These are phyloP conservation scores for Synanceia verrucosa DNA, from an alignment of 2,797 vertebrate genomes.

Conservation along the genomic window DNA sequence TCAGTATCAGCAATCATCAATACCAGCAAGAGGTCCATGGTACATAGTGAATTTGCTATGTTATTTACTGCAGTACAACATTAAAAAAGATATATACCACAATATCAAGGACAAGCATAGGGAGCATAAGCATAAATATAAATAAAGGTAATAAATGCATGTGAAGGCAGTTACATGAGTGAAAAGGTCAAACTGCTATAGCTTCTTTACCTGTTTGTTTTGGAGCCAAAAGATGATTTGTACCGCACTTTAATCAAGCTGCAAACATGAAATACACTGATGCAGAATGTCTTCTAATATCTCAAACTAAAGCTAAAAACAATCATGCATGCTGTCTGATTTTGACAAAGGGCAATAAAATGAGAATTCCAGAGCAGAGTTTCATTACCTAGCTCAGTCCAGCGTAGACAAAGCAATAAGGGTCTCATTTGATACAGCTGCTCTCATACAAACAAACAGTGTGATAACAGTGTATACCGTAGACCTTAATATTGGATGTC, in stretches of 20 bases:
- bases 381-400: conserved; percentile 11
- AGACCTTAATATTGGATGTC: conserved; percentile 19
- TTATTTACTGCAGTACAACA: background rate
- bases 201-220: background rate
- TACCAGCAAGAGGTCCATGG: background rate
- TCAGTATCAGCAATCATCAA: too few species aligned
- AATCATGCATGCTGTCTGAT: background rate
- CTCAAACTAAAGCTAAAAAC: background rate
- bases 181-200: background rate
- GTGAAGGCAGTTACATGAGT: background rate
- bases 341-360: conserved; percentile 27
- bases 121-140: background rate
- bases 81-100: background rate
- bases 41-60: background rate
- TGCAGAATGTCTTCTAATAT: background rate
- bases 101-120: background rate
- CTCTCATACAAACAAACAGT: conserved; percentile 23
- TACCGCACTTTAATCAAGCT: conserved; percentile 3
- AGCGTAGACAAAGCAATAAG: conserved; percentile 13
- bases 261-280: conserved; percentile 7
- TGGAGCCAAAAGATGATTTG: background rate
- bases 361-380: conserved; percentile 6
- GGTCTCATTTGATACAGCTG: conserved; percentile 18
- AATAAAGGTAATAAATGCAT: background rate
- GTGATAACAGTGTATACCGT: conserved; percentile 6